Evolutionary conservation across 2,113 vertebrate species (phyloP), one percentile per base, ranked within the genome.

Genomic region (Notothenia rossii): DNA sequence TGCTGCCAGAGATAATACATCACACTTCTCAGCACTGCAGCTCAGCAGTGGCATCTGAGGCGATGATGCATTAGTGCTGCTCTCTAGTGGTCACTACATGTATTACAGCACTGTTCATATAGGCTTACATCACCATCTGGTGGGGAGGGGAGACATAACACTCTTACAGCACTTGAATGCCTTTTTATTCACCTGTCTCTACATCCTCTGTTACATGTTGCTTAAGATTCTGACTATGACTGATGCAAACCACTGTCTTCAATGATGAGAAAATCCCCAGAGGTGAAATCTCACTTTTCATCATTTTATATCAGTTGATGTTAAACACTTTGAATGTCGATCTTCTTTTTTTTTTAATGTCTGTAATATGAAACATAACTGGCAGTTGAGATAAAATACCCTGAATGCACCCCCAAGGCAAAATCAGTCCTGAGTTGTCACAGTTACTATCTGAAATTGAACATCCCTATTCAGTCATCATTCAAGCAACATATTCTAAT

Each of bases 1-100:
- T 79, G 83, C 86, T 88, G 89, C 89, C 86, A 89, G 73, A 56
- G 64, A 74, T 63, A 83, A 85, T 80, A 69, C 78, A 88, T 89
- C 80, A 89, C 77, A 75, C 65, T 58, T 62, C 81, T 89, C 77
- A 61, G 61, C 82, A 64, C 60, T 56, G 81, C 75, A 77, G 64
- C 77, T 66, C 64, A 75, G 66, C 54, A 49, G 77, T 2, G 48
- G 51, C 18, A 25, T 13, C 10, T 8, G 61, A 43, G 17, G 18
- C 10, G 2, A 0, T 2, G 9, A 36, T 72, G 85, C 40, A 3
- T 56, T 20, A 15, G 3, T 10, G 88, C 86, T 91, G 91, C 86
- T 7, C 89, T 81, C 93, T 83, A 11, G 67, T 82, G 90, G 82
- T 15, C 14, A 9, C 4, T 3, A 10, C 10, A 7, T 0, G 58